Base-by-base conservation (phyloP, 2,888 invertebrate species). In the Thyatira batis region DNA sequence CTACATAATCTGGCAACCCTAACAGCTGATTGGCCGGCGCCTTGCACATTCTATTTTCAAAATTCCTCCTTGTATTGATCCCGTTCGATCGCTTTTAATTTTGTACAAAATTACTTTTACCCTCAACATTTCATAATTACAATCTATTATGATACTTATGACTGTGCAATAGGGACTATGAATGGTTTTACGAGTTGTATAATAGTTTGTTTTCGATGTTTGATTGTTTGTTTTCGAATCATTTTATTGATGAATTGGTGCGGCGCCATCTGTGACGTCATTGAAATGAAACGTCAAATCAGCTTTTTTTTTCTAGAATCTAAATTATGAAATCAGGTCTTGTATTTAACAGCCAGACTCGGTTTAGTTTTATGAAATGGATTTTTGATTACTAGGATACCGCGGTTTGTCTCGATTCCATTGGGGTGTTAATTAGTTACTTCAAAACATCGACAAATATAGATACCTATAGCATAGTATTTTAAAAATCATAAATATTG, bases 31-130 rank as follows among this genome's bases (percentile, higher is more conserved):
- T 79, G 79, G 74, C 73, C 61, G 80, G 82, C 84, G 85, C 84
- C 81, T 82, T 71, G 81, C 80, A 73, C 78, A 80, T 82, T 81
- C 83, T 83, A 84, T 85, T 85, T 84, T 84, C 77, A 85, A 87
- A 87, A 85, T 82, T 80, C 81, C 79, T 75, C 66, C 77, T 73
- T 73, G 80, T 81, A 84, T 86, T 84, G 85, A 82, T 75, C 73
- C 73, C 71, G 71, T 78, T 79, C 79, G 78, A 82, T 78, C 72
- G 73, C 71, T 76, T 77, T 78, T 69, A 74, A 70, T 71, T 75
- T 71, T 63, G 64, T 60, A 71, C 69, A 65, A 67, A 65, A 60
- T 58, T 69, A 57, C 45, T 20, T 53, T 30, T 52, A 50, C 58
- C 21, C 33, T 57, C 53, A n/a, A 4, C 1, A 33, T 20, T 23